Evolutionary conservation across 1,140 invertebrate genomes (phyloP).

Genomic region (Aphelenchoides besseyi): DNA sequence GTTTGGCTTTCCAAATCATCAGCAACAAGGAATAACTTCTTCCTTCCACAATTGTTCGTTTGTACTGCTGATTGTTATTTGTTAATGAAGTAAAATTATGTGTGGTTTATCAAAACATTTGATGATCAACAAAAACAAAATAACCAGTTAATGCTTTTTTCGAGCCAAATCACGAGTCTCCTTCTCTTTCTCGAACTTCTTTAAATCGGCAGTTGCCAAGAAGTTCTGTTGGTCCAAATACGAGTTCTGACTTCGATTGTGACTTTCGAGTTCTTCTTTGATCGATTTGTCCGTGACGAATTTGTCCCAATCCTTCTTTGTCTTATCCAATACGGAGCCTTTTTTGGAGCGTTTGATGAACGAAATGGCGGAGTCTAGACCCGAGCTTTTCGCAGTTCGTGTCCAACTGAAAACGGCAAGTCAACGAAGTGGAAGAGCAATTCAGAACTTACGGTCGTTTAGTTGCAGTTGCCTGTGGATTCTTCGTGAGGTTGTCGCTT

Average conservation of each 20-base stretch:
- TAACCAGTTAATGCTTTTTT: conserved; percentile 18
- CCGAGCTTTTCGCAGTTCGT: conserved; percentile 9
- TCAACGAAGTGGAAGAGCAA: neutral
- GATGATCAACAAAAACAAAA: neutral
- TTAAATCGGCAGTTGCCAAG: conserved; percentile 32
- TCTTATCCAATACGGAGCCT: conserved; percentile 36
- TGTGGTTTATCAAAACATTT: conserved; percentile 17
- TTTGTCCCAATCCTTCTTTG: conserved; percentile 39
- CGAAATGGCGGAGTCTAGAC: conserved; percentile 16
- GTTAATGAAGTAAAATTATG: conserved; percentile 35
- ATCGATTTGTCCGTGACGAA: conserved; percentile 44
- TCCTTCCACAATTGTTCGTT: conserved; percentile 23
- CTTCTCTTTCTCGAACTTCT: conserved; percentile 38
- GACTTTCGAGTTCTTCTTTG: conserved; percentile 34
- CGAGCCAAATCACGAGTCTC: conserved; percentile 23
- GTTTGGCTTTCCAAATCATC: conserved; percentile 87
- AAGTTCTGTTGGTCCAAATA: conserved; percentile 49
- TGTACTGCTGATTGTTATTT: conserved; percentile 35
- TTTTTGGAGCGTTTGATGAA: conserved; percentile 28
- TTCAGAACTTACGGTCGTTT: conserved; percentile 1
- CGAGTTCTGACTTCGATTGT: conserved; percentile 39
- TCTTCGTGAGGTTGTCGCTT: neutral
- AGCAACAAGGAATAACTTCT: conserved; percentile 50
- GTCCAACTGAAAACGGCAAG: conserved; percentile 8
- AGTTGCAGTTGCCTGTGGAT: neutral